Percentiles rank a stretch among this genome's conserved stretches.
Conservation (phyloP, 1,140 invertebrate genomes). For the Trichomalopsis sarcophagae region DNA sequence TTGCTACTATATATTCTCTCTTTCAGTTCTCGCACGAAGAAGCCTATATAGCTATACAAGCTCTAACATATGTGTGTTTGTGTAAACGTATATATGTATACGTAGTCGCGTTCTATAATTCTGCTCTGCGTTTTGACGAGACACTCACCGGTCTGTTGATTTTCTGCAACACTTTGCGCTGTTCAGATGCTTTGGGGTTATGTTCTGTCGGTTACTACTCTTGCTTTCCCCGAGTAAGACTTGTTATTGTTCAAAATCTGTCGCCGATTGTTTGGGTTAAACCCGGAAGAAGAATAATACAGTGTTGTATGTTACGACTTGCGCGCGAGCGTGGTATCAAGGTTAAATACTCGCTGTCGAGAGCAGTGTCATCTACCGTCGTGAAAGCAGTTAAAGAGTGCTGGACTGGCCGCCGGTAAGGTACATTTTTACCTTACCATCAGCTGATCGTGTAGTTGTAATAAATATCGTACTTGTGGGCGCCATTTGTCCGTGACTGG, state of each 20-base stretch:
- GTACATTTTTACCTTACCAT: neutral
- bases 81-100: neutral
- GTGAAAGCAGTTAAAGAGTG: neutral
- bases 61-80: neutral
- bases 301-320: neutral
- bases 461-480: neutral
- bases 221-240: neutral
- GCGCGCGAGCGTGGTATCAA: conserved; percentile 34
- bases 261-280: neutral
- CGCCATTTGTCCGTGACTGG: neutral
- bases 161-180: neutral
- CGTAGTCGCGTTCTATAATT: neutral
- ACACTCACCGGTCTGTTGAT: neutral
- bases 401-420: neutral
- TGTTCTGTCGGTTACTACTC: neutral
- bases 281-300: conserved; percentile 38
- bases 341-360: conserved; percentile 23
- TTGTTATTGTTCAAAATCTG: conserved; percentile 13
- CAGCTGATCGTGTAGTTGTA: neutral
- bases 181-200: neutral
- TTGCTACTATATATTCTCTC: neutral
- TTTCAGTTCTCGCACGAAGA: neutral
- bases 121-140: neutral
- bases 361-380: neutral
- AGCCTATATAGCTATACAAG: neutral